Conservation (phyloP, 1,140 invertebrate species). For the Hydropsyche tenuis region DNA sequence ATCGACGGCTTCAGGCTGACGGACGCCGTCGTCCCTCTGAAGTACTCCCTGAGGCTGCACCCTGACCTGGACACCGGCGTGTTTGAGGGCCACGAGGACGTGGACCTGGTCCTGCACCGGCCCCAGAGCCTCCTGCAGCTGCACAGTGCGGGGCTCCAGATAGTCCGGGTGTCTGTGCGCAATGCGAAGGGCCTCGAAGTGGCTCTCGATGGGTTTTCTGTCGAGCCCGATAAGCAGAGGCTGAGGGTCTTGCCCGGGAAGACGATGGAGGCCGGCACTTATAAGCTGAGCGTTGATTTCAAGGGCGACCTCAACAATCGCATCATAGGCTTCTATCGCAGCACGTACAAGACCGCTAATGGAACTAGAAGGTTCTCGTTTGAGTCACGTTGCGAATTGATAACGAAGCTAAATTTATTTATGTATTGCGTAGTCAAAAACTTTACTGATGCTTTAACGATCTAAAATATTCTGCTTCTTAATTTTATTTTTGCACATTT, state of each 20-base stretch:
- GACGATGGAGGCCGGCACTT: conserved; percentile 65
- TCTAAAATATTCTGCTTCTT: too few relatives aligned
- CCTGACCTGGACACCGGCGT: conserved; percentile 4
- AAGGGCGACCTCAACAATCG: conserved; percentile 70
- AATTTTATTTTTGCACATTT: too few relatives aligned
- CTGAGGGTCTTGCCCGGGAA: conserved; percentile 64
- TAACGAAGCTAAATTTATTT: too few relatives aligned
- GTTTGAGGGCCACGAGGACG: neutral
- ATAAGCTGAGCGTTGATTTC: conserved; percentile 71
- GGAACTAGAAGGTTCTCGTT: conserved; percentile 66
- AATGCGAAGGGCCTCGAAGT: neutral
- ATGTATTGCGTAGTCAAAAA: too few relatives aligned
- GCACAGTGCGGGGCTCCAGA: neutral
- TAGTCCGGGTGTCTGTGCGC: neutral
- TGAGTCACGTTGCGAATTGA: too few relatives aligned
- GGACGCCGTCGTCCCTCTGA: neutral
- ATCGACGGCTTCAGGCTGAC: neutral
- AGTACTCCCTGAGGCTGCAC: conserved; percentile 3
- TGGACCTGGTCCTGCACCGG: too few relatives aligned
- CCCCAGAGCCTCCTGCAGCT: neutral
- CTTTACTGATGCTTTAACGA: too few relatives aligned
- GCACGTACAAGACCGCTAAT: conserved; percentile 68
- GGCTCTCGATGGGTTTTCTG: neutral
- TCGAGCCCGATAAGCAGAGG: conserved; percentile 34
- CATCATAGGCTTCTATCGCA: conserved; percentile 82